Percentiles rank a stretch among this genome's conserved stretches.
Conservation (phyloP, 37 sponge, comb jelly and placozoan genomes). For the Aplysina aerophoba region DNA sequence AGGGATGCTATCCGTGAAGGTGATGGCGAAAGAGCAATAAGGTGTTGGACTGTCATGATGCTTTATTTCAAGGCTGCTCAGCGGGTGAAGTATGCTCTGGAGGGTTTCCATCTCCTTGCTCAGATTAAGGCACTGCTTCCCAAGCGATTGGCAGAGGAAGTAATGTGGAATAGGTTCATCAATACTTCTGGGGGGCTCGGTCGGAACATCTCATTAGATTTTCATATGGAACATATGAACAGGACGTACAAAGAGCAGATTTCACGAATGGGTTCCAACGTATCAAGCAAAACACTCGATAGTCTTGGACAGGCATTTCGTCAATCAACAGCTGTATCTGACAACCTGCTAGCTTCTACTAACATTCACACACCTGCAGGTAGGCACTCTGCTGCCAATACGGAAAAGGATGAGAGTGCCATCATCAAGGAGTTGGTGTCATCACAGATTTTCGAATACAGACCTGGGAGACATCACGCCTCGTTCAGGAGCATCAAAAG, state of each 20-base stretch:
- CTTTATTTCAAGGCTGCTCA: too few species aligned
- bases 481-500: not conserved
- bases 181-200: constrained; percentile 16
- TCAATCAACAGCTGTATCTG: not conserved
- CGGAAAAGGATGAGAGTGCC: constrained; percentile 22
- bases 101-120: too few species aligned
- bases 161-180: constrained; percentile 27
- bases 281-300: not conserved
- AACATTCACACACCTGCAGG: too few species aligned
- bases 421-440: constrained; percentile 28
- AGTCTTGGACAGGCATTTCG: not conserved
- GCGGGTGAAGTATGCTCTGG: too few species aligned
- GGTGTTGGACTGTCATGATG: too few species aligned
- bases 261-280: not conserved
- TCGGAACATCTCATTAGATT: constrained; percentile 6
- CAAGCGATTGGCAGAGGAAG: not conserved
- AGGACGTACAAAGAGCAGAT: not conserved
- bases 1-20: too few species aligned
- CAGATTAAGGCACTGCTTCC: constrained; percentile 11
- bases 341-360: not conserved
- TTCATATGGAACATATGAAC: constrained; percentile 32
- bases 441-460: constrained; percentile 40
- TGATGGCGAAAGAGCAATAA: too few species aligned
- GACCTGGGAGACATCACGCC: constrained; percentile 40
- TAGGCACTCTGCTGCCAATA: too few species aligned